Percentiles rank a stretch among this genome's conserved stretches.
Conservation (phyloP, 2,797 vertebrate species). For the Anguilla obscura region DNA sequence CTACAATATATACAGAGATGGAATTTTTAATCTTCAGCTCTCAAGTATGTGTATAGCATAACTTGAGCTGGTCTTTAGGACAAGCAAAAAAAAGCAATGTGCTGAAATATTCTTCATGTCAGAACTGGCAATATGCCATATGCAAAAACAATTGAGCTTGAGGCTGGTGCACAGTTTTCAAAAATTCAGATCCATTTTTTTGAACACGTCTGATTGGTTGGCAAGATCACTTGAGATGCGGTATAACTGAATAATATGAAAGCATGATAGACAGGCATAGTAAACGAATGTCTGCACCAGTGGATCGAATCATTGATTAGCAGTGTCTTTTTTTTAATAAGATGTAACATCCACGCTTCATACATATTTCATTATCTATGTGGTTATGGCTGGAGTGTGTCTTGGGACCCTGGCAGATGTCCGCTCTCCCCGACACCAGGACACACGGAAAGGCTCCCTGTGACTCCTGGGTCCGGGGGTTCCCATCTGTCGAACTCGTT, state of each 20-base stretch:
- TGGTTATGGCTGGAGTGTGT: conserved; percentile 60
- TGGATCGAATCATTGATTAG: conserved; percentile 72
- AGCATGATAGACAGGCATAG: conserved; percentile 68
- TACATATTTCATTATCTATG: conserved; percentile 74
- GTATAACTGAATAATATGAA: conserved; percentile 68
- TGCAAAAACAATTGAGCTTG: conserved; percentile 46
- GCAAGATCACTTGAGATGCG: conserved; percentile 56
- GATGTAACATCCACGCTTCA: conserved; percentile 67
- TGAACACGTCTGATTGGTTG: conserved; percentile 56
- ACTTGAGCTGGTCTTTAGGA: not conserved
- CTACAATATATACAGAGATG: not conserved
- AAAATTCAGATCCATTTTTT: conserved; percentile 63
- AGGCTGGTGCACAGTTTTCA: conserved; percentile 55
- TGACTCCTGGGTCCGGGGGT: conserved; percentile 54
- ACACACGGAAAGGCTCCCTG: conserved; percentile 35
- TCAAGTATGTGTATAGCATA: conserved; percentile 7
- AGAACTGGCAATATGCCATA: conserved; percentile 47
- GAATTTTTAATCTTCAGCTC: conserved; percentile 15
- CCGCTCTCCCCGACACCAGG: conserved; percentile 65
- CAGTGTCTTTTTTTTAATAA: conserved; percentile 49
- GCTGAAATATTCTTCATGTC: conserved; percentile 45
- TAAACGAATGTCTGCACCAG: conserved; percentile 62
- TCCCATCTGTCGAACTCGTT: conserved; percentile 69
- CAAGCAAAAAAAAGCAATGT: not conserved
- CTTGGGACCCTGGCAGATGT: conserved; percentile 78